Evolutionary conservation across 1,140 invertebrate genomes (phyloP).

Genomic region (Saccostrea cuccullata): DNA sequence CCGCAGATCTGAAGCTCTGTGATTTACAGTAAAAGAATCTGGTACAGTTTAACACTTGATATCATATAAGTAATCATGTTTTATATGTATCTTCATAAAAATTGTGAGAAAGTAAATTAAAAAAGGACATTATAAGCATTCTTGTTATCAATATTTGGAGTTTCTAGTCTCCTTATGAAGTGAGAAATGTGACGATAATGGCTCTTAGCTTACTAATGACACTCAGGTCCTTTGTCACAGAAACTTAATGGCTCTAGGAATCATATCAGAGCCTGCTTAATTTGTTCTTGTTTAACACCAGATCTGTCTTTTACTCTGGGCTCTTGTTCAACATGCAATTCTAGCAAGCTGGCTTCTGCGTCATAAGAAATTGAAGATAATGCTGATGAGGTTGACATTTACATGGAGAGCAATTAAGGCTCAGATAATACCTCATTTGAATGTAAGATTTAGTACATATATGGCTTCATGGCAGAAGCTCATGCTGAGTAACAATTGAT

Average conservation of each 20-base stretch:
- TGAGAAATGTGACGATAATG: background rate
- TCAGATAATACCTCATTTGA: no score
- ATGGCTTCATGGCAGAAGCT: no score
- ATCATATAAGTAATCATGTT: no score
- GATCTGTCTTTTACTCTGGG: background rate
- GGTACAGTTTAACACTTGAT: no score
- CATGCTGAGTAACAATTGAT: no score
- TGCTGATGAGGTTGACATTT: background rate
- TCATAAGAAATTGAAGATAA: slow-evolving; percentile 10
- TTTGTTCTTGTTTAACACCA: background rate
- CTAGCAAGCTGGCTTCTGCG: background rate
- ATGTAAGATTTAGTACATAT: no score
- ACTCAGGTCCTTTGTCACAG: background rate
- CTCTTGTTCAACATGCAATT: background rate
- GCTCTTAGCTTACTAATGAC: background rate
- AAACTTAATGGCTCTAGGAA: background rate
- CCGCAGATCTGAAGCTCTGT: no score
- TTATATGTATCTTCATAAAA: no score
- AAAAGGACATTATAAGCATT: background rate
- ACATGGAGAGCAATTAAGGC: no score
- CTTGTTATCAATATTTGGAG: background rate
- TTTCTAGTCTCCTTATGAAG: background rate
- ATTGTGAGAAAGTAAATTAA: background rate
- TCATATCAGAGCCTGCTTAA: background rate
- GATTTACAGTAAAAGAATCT: no score